Evolutionary conservation across 1,140 invertebrate genomes (phyloP), one percentile per base, ranked within the genome.

Genomic region (Sweltsa coloradensis): DNA sequence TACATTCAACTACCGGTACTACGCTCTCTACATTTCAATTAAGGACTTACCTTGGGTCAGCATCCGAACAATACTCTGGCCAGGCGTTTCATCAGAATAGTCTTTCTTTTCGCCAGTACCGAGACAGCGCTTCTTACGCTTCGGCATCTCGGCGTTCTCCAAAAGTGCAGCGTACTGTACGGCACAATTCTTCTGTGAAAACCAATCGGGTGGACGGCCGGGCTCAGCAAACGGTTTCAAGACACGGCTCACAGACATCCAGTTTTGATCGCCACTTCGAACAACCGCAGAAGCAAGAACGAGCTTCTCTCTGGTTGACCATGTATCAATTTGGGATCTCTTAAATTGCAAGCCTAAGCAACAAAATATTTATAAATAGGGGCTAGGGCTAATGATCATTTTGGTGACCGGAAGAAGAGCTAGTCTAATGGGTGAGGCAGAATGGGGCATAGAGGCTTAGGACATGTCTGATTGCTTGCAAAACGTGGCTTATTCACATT

Each of bases 241-340:
- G 47, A 70, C 81, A 50, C 89, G 69, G 26, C 88, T 89, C 0
- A 96, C 89, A 1, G 85, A 85, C 60, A 89, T 89, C 75, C 90
- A 95, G 62, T 94, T 95, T 65, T 93, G 89, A 64, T 95, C 90
- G 0, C 89, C 89, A 64, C 83, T 89, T 56, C 84, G 76, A 2
- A 82, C 67, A 1, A 96, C 90, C 19, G 88, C 83, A 1, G 87
- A 90, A 1, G 88, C 89, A 29, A 96, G 62, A 54, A 82, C 86
- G 51, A 95, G 59, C 58, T 89, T 81, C 58, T 96, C 92, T 14
- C 80, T 69, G 0, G 76, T 76, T 23, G 81, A 85, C 91, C 91
- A 96, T 22, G 76, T 76, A 58, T 93, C 89, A 21, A 85, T 57
- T 0, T 80, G 77, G 42, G 73, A 72, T 3, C 83, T 69, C 65